Conservation (phyloP, 2,113 vertebrate species). For the Potamarius usumacintae region DNA sequence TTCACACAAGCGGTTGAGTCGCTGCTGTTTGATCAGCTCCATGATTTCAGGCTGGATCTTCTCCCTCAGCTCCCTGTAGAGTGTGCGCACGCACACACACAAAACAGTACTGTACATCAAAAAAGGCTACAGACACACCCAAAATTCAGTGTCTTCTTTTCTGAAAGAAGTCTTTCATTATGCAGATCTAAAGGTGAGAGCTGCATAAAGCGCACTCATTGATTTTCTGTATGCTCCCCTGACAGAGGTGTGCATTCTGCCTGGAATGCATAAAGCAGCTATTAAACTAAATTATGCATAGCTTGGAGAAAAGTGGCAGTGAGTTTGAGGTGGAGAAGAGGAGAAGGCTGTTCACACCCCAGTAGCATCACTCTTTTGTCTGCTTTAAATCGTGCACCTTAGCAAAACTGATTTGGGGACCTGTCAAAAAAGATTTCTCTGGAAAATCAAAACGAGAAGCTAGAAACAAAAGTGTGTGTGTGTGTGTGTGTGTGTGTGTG, state of each 20-base stretch:
- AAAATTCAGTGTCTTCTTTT: neutral
- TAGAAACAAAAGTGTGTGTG: neutral
- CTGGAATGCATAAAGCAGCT: slow-evolving; percentile 45
- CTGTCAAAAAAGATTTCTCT: slow-evolving; percentile 35
- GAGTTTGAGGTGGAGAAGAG: neutral
- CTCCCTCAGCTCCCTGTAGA: slow-evolving; percentile 91
- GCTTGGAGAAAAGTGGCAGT: neutral
- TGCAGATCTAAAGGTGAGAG: slow-evolving; percentile 9
- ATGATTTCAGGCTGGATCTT: slow-evolving; percentile 99
- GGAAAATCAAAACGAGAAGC: slow-evolving; percentile 32
- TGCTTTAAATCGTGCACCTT: slow-evolving; percentile 50
- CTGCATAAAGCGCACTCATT: slow-evolving; percentile 27
- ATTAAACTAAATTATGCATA: slow-evolving; percentile 66
- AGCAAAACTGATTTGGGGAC: slow-evolving; percentile 54
- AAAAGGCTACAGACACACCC: slow-evolving; percentile 8
- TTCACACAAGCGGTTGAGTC: slow-evolving; percentile 95
- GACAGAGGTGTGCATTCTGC: slow-evolving; percentile 41
- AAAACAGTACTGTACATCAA: neutral
- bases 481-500: neutral
- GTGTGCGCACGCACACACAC: neutral
- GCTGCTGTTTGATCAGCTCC: slow-evolving; percentile 97
- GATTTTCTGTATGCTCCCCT: slow-evolving; percentile 45
- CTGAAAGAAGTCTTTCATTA: neutral
- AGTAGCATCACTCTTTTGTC: slow-evolving; percentile 16
- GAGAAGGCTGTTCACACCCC: slow-evolving; percentile 24